A percentile compares a stretch with the other conserved stretches of the same genome.
Conservation (phyloP, 2,797 vertebrate genomes). For the Sebastolobus alascanus region DNA sequence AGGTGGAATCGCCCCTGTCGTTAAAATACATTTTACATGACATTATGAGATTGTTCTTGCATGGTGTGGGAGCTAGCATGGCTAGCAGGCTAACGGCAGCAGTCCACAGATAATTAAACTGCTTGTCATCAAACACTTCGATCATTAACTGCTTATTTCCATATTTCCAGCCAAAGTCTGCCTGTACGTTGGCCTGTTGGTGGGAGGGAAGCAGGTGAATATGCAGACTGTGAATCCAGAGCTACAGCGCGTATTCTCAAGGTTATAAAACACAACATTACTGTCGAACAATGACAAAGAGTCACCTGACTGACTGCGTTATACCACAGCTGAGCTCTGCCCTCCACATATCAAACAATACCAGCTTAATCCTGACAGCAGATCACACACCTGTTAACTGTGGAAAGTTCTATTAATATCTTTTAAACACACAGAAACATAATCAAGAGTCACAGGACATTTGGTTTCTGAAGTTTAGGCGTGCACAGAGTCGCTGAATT, state of each 20-base stretch:
- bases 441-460: not conserved
- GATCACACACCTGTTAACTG: not conserved
- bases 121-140: too few relatives aligned
- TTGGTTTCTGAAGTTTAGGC: not conserved
- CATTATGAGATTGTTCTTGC: too few relatives aligned
- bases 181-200: slow-evolving; percentile 25
- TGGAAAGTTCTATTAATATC: not conserved
- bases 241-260: not conserved
- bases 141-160: too few relatives aligned
- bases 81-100: too few relatives aligned
- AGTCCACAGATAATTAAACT: too few relatives aligned
- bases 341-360: not conserved
- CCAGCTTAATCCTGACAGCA: not conserved
- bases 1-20: too few relatives aligned
- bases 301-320: not conserved
- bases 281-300: slow-evolving; percentile 26
- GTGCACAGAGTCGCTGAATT: not conserved
- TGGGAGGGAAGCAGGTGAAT: not conserved
- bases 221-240: not conserved
- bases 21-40: too few relatives aligned
- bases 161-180: too few relatives aligned
- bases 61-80: too few relatives aligned
- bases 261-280: slow-evolving; percentile 15
- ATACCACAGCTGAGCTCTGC: not conserved
- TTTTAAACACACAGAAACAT: not conserved